Evolutionary conservation across 2,888 invertebrate species (phyloP).

Genomic region (Lissocephala sabroskyi): DNA sequence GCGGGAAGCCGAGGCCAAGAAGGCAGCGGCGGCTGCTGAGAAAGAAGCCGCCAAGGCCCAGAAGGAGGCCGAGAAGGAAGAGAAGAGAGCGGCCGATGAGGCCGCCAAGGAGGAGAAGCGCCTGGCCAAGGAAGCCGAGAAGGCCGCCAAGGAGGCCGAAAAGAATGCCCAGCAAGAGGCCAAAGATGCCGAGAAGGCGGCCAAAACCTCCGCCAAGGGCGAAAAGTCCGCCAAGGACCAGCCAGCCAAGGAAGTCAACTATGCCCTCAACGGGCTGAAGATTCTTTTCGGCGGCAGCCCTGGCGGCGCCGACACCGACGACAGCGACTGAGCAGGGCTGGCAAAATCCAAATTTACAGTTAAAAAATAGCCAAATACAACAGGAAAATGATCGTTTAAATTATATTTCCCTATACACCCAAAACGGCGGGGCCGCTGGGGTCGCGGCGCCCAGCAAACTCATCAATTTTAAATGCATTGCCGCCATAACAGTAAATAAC

Average conservation of each 20-base stretch:
- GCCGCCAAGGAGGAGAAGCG: constrained; percentile 21
- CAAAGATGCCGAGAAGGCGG: neutral
- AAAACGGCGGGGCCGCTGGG: no score
- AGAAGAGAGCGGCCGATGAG: neutral
- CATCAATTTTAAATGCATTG: no score
- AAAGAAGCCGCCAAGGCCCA: constrained; percentile 20
- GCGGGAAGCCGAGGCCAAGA: constrained; percentile 16
- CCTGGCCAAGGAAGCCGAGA: neutral
- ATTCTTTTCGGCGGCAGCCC: no score
- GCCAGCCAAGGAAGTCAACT: no score
- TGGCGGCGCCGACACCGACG: no score
- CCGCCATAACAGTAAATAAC: no score
- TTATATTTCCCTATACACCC: no score
- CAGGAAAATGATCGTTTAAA: constrained; percentile 26
- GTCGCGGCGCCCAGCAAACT: no score
- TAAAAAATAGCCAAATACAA: constrained; percentile 4
- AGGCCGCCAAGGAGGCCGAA: constrained; percentile 5
- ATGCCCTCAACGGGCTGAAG: no score
- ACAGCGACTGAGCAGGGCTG: no score
- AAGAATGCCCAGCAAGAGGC: constrained; percentile 8
- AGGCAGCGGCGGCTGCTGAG: constrained; percentile 7
- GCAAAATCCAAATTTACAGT: no score
- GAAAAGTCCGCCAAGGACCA: no score
- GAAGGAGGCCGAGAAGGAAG: constrained; percentile 1
- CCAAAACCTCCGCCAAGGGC: neutral